Base-by-base conservation (phyloP, 2,113 vertebrate species). In the Etheostoma cragini region DNA sequence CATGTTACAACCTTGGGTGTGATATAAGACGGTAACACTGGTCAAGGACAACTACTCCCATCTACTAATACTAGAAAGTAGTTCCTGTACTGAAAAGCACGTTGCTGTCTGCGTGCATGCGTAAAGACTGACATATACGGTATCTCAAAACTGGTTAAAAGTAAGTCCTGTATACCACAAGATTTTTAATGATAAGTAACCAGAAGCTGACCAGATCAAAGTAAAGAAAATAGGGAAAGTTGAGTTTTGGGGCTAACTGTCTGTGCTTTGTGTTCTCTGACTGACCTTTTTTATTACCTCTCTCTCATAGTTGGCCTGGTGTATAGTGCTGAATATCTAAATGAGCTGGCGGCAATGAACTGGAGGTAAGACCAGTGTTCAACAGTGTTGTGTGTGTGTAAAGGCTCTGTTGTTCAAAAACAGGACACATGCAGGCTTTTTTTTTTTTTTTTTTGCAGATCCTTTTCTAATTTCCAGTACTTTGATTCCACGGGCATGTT, bases 401-500 rank as follows among this genome's bases (percentile, higher is more conserved):
- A 22, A 16, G 26, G 8, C 19, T 47, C 15, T 66, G 22, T 33
- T 64, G 16, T 57, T 33, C 10, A 7, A 49, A 47, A 53, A 53
- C 17, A 35, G n/a, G n/a, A n/a, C 2, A 4, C 11, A 10, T 10
- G 14, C 16, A 14, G 22, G 26, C 33, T 60, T 63, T 24, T 13
- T 8, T 26, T 74, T 67, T 83, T 49, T 63, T 3, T 90, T 87
- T 83, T 1, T 90, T 88, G 69, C 92, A 99, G 98, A 85, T 93
- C 90, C 0, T 99, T 97, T 91, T 97, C 98, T 16, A 95, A 95
- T 69, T 97, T 98, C 77, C 98, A 99, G 3, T 99, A 99, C 87
- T 99, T 99, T 76, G 98, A 99, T 80, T 99, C 98, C 8, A 96
- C 95, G 87, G 98, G 98, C 69, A 99, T 98, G 98, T 99, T 99